These are phyloP conservation scores for Lophochroa leadbeateri DNA, from an alignment of 2,113 vertebrate species.

Conservation along the genomic window DNA sequence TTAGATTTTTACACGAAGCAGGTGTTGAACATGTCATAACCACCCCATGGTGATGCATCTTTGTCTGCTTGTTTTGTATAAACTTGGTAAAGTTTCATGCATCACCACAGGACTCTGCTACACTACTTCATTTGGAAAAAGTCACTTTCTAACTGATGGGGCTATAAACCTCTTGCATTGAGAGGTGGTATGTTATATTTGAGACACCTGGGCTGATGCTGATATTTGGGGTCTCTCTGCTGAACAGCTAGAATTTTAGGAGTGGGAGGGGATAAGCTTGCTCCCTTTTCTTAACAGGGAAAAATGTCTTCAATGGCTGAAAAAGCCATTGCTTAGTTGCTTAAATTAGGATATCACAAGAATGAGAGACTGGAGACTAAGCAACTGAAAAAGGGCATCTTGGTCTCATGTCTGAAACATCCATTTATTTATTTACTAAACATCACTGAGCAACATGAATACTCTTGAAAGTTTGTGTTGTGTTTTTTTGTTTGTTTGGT, in stretches of 20 bases:
- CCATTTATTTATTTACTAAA: background rate
- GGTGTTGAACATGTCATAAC: background rate
- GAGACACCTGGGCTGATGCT: background rate
- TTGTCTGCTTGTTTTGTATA: background rate
- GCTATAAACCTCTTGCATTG: background rate
- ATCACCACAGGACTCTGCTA: background rate
- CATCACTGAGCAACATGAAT: background rate
- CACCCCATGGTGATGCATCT: background rate
- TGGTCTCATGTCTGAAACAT: background rate
- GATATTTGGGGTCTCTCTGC: background rate
- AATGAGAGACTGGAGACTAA: background rate
- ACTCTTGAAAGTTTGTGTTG: background rate
- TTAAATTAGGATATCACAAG: background rate
- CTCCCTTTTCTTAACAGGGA: background rate
- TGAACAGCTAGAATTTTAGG: background rate
- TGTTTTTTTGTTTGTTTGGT: background rate
- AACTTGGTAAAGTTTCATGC: accelerated
- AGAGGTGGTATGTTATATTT: background rate
- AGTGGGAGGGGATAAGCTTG: background rate
- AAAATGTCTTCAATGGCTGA: background rate
- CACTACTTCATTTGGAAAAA: background rate
- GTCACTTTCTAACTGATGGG: background rate
- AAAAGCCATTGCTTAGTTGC: background rate
- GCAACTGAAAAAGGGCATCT: background rate
- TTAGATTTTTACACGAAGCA: background rate